phyloP scores from a whole-genome alignment of 2,888 invertebrate species.

The Meiosimyza decipiens region DNA sequence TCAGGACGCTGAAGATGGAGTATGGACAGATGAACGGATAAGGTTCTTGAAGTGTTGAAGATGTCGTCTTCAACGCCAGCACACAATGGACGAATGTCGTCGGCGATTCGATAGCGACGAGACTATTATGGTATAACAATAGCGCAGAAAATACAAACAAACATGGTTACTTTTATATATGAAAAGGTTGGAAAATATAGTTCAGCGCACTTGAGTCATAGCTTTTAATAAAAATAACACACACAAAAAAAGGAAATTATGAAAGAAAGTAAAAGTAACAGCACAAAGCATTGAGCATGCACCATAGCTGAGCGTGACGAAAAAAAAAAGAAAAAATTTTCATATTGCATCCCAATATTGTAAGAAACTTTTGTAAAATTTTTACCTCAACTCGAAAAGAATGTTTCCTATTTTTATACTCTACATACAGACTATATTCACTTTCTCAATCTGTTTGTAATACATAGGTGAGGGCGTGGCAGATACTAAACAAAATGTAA shows the following conservation, averaged over 20 bases:
- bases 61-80: background rate
- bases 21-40: no score
- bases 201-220: slow-evolving; percentile 16
- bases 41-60: background rate
- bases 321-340: no score
- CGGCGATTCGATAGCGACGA: background rate
- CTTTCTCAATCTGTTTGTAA: no score
- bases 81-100: slow-evolving; percentile 5
- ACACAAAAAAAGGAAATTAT: slow-evolving; percentile 30
- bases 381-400: no score
- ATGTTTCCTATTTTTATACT: no score
- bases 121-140: background rate
- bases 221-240: slow-evolving; percentile 25
- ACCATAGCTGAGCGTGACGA: no score
- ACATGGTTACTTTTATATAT: background rate
- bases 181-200: slow-evolving; percentile 22
- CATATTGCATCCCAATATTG: no score
- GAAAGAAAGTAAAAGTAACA: slow-evolving; percentile 42
- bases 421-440: no score
- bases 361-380: no score
- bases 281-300: background rate
- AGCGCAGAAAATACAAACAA: background rate
- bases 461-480: no score
- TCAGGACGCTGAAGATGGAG: no score
- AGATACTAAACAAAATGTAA: no score